A percentile compares a stretch with the other conserved stretches of the same genome.
Conservation (phyloP, 2,113 vertebrate genomes). For the Pachycephala philippinensis region DNA sequence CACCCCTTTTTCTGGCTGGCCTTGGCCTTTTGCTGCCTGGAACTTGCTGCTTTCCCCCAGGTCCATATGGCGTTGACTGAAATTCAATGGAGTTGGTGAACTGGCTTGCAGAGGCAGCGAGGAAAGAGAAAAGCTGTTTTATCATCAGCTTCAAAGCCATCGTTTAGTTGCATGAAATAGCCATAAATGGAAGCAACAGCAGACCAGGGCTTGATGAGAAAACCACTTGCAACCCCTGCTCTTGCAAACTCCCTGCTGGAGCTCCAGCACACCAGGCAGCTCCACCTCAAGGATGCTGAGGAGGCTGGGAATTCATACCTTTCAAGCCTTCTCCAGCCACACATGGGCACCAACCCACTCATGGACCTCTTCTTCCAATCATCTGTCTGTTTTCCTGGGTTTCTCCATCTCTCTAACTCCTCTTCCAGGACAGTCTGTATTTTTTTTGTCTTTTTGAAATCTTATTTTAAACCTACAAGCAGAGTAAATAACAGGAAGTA, state of each 20-base stretch:
- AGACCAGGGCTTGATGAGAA: neutral
- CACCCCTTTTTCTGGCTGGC: neutral
- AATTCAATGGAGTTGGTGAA: neutral
- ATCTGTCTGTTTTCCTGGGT: neutral
- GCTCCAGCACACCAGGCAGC: neutral
- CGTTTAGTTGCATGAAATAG: neutral
- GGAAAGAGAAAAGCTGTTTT: neutral
- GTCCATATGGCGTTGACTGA: neutral
- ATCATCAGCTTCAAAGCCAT: neutral
- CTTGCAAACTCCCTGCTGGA: neutral
- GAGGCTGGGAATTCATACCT: neutral
- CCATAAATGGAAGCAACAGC: neutral
- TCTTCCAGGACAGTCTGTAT: neutral
- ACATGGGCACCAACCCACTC: rapidly evolving
- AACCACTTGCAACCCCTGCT: neutral
- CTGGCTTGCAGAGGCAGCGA: neutral
- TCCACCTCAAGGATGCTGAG: neutral
- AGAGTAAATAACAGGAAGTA: neutral
- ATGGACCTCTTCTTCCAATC: neutral
- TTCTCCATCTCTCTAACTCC: neutral
- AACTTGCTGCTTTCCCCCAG: neutral
- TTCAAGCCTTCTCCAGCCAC: neutral
- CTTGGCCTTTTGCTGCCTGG: neutral
- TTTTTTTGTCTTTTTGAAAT: neutral
- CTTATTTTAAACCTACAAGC: neutral